Evolutionary conservation across 2,113 vertebrate species (phyloP).

Genomic region (Mormyrus iriodes): DNA sequence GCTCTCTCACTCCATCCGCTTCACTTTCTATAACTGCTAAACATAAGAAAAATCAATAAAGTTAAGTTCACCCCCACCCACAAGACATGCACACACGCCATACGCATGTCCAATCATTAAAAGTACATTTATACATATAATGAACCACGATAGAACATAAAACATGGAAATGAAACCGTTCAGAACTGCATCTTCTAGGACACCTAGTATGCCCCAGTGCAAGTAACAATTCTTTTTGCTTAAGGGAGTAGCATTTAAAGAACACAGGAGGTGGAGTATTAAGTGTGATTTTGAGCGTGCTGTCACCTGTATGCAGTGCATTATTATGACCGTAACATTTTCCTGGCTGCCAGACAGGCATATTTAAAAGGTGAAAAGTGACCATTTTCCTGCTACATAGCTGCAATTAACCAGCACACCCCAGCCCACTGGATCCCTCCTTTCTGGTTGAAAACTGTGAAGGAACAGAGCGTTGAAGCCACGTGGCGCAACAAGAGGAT

Average conservation of each 20-base stretch:
- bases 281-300: background rate
- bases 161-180: background rate
- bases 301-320: background rate
- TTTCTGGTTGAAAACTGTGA: slow-evolving; percentile 77
- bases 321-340: background rate
- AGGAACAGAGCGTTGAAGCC: background rate
- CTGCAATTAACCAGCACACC: background rate
- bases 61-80: background rate
- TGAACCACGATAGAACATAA: background rate
- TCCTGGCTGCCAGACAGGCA: background rate
- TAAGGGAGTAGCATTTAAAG: background rate
- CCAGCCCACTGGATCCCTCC: background rate
- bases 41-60: background rate
- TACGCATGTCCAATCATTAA: background rate
- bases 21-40: background rate
- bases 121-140: background rate
- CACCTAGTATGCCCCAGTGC: background rate
- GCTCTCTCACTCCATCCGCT: background rate
- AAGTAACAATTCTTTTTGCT: too few relatives aligned
- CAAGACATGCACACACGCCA: background rate
- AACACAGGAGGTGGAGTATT: background rate
- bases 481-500: background rate
- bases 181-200: background rate
- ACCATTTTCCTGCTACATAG: background rate
- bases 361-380: background rate